These are phyloP conservation scores for Pelosia muscerda DNA, from an alignment of 2,888 invertebrate genomes.

Conservation along the genomic window DNA sequence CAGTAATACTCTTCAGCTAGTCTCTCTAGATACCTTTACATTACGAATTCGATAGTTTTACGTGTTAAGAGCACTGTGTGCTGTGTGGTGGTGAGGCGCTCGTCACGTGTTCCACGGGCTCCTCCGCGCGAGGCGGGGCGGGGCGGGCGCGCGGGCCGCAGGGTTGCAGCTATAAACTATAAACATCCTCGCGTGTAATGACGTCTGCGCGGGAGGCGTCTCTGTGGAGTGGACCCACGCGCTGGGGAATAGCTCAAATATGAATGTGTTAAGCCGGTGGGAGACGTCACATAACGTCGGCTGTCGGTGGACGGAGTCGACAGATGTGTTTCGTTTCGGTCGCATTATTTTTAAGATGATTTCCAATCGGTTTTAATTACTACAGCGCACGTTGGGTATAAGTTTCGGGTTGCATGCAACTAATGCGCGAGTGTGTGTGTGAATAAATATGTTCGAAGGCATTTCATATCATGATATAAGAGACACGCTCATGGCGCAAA, in stretches of 20 bases:
- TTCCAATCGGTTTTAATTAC: neutral
- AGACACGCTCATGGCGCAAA: too few species aligned
- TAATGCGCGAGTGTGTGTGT: too few species aligned
- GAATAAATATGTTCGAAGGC: too few species aligned
- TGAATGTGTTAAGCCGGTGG: neutral
- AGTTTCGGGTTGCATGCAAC: too few species aligned
- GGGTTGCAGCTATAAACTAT: conserved; percentile 1
- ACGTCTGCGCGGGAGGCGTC: conserved; percentile 3
- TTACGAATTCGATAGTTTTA: too few species aligned
- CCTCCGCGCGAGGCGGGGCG: neutral
- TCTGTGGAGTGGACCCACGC: too few species aligned
- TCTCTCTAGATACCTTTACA: too few species aligned
- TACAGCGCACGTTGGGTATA: neutral
- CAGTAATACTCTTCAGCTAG: too few species aligned
- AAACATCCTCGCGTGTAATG: neutral
- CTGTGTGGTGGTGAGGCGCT: neutral
- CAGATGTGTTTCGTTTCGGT: neutral
- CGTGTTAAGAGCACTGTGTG: too few species aligned
- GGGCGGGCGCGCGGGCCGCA: too few species aligned
- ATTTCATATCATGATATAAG: too few species aligned
- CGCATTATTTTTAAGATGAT: neutral
- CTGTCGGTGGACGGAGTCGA: neutral
- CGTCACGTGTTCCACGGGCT: too few species aligned
- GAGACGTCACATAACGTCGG: neutral
- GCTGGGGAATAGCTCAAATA: neutral